Evolutionary conservation across 2,888 invertebrate genomes (phyloP), one percentile per base, ranked within the genome.

Genomic region (Watsonalla cultraria): DNA sequence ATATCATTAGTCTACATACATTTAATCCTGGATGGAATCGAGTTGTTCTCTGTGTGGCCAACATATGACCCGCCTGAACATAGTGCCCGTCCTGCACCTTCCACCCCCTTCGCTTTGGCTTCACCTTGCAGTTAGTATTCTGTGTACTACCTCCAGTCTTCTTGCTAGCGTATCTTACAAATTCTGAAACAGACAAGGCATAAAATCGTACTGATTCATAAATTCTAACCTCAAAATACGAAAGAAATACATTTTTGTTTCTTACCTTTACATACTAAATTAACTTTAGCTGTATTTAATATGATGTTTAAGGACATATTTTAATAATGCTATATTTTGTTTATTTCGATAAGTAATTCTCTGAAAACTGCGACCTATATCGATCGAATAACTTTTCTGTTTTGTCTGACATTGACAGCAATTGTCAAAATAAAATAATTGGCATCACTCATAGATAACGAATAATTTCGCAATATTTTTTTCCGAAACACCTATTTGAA

Each of bases 11-110:
- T 24, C 24, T 34, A 79, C 90, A 82, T 82, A 96, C 96, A 87
- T 96, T 94, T 53, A 96, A 79, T 8, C 96, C 96, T 7, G 96
- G 96, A 83, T 96, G 96, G 76, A 95, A 96, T 53, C 96, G 90
- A 0, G 94, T 84, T 5, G 82, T 93, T 51, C 92, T 83, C 78
- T 96, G 96, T 0, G 93, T 93, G 0, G 89, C 96, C 55, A 96
- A 72, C 65, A 95, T 92, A 51, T 93, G 93, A 45, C 96, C 95
- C 8, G 91, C 79, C 50, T 93, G 84, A 5, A 96, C 96, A 56
- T 65, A 72, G 64, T 91, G 82, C 0, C 96, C 95, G 70, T 96
- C 95, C 66, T 94, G 94, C n/a, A 93, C 93, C 68, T 93, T 94
- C 93, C 94, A 94, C 0, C 96, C 96, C 74, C 96, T 92, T 68